Evolutionary conservation across 2,113 vertebrate species (phyloP), one percentile per base, ranked within the genome.

Genomic region (Protomyctophum bolini): DNA sequence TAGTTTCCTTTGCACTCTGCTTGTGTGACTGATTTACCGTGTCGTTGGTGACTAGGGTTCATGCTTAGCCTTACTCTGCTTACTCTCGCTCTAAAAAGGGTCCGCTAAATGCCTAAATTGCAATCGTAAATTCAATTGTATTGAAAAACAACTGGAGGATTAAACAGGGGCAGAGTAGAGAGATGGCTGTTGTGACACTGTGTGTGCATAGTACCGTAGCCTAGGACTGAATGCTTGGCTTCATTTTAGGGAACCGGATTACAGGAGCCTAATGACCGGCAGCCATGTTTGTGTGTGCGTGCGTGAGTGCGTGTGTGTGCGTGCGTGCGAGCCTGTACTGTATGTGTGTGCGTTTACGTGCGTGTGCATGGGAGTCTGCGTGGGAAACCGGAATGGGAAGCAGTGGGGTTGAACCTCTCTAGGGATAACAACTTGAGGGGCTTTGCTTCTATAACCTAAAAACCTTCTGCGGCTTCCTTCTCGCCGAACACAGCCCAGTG

Each of bases 321-420:
- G 48, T 65, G 63, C 51, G 21, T 54, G 63, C 9, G 63, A 52
- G 63, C 15, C 10, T 66, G 12, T 56, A 61, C 33, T 46, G 28
- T 61, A 15, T 46, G n/a, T 57, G n/a, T 57, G 58, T 50, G 61
- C 45, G 33, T 33, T 11, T 21, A 41, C 14, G 55, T 0, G 5
- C 7, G 55, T 48, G 55, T n/a, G 41, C 2, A 33, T 57, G 10
- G 56, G 41, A 45, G 21, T 48, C 46, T 56, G 29, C 59, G 70
- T 83, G 74, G 64, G 68, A 90, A 87, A 81, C 67, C 68, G 74
- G 74, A 81, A 75, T 70, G 58, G 29, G n/a, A 60, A 46, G 46
- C 63, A 54, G 15, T 28, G 63, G 46, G 60, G 47, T 72, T n/a
- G 62, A 48, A 65, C 46, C 72, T 70, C 66, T 28, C 61, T 21